Base-by-base conservation (phyloP, 2,797 vertebrate genomes). In the Hafferia zeledoni region DNA sequence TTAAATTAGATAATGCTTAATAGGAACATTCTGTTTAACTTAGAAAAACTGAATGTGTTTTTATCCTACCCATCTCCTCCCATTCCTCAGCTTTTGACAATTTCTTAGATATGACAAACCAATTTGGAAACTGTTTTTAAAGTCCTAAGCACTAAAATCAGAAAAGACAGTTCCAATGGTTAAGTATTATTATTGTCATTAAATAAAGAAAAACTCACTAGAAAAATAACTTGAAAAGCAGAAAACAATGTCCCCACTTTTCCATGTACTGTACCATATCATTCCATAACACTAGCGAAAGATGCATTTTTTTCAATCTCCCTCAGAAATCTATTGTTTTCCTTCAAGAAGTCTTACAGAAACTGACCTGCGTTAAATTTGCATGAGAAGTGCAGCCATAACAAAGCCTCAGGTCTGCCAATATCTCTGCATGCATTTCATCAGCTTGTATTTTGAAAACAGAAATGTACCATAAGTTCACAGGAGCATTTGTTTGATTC, bases 241-340 rank as follows among this genome's bases (percentile, higher is more conserved):
- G 31, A 68, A 76, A 82, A 68, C 64, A n/a, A 19, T 43, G 5
- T 14, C 6, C 23, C 10, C 35, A 5, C 3, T 37, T 92, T 89
- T 74, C n/a, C 22, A 50, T 47, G 9, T 35, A 31, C 22, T 2
- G 0, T 41, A 28, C 18, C 2, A 0, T 46, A 7, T 37, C 4
- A 3, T 70, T 78, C 77, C 12, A 8, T 30, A 39, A 23, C 9
- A 60, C 15, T 41, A 37, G 24, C 25, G 15, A 25, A 83, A 70
- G 39, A 31, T 39, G 8, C 4, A 25, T 37, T 19, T 59, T 83
- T 63, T 44, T 5, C 12, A 35, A 2, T 33, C 10, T 72, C 18
- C 24, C 16, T 27, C n/a, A 65, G n/a, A 83, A 92, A 89, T 35
- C 7, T 15, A 17, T 11, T 59, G 1, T 18, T 90, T 70, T 91